Evolutionary conservation across 2,797 vertebrate species (phyloP).

Genomic region (Enteromius argenteus): DNA sequence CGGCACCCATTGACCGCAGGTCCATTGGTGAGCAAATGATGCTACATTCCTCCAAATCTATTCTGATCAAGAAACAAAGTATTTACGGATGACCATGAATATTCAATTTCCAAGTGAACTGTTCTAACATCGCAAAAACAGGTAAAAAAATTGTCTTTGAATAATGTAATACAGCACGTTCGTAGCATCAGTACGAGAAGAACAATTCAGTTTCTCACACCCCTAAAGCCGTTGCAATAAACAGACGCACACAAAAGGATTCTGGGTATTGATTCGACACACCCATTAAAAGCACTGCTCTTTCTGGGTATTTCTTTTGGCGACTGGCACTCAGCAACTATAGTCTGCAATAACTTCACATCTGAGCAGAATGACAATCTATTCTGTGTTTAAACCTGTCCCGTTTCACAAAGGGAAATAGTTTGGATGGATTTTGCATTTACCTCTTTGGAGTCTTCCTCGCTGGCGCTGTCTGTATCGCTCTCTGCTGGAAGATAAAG

Average conservation of each 20-base stretch:
- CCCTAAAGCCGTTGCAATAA: conserved; percentile 39
- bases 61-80: neutral
- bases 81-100: neutral
- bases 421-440: conserved; percentile 4
- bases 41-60: neutral
- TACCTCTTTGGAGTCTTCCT: conserved; percentile 89
- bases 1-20: neutral
- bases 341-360: neutral
- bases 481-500: conserved; percentile 83
- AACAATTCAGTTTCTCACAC: conserved; percentile 20
- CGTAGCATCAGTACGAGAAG: conserved; percentile 8
- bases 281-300: conserved; percentile 23
- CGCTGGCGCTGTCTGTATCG: conserved; percentile 92
- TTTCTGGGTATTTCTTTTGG: neutral
- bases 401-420: neutral
- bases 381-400: neutral
- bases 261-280: conserved; percentile 37
- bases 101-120: neutral
- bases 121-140: neutral
- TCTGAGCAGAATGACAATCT: neutral
- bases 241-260: conserved; percentile 36
- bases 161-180: neutral
- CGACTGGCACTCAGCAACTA: neutral
- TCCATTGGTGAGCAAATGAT: neutral
- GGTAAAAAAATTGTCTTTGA: neutral